These are phyloP conservation scores for Mycalesis mineus DNA, from an alignment of 2,888 invertebrate species.

Conservation along the genomic window DNA sequence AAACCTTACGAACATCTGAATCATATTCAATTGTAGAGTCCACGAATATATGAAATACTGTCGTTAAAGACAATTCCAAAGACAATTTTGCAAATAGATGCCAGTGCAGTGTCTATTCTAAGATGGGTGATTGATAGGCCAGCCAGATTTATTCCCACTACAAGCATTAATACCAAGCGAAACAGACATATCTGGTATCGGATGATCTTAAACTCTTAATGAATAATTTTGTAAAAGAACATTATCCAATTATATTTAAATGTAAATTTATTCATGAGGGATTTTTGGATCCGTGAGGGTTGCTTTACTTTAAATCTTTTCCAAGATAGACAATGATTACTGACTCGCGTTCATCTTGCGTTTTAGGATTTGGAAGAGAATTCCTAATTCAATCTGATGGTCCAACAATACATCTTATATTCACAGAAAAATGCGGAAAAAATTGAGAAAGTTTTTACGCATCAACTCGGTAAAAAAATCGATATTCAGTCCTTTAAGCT, in stretches of 20 bases:
- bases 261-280: conserved; percentile 15
- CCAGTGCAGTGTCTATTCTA: too few species aligned
- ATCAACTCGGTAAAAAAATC: too few species aligned
- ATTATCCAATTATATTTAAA: conserved; percentile 7
- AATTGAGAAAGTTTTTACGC: too few species aligned
- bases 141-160: too few species aligned
- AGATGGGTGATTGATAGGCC: too few species aligned
- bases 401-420: neutral
- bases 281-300: conserved; percentile 13
- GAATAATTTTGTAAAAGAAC: neutral
- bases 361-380: conserved; percentile 11
- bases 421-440: neutral
- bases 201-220: neutral
- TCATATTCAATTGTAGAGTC: too few species aligned
- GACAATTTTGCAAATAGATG: too few species aligned
- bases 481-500: too few species aligned
- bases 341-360: conserved; percentile 11
- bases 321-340: conserved; percentile 8
- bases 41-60: too few species aligned
- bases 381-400: conserved; percentile 8
- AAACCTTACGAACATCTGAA: too few species aligned
- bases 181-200: neutral
- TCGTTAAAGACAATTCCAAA: too few species aligned
- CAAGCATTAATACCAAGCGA: neutral
- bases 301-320: conserved; percentile 11